Evolutionary conservation across 2,113 vertebrate genomes (phyloP).

Genomic region (Sinocyclocheilus grahami): DNA sequence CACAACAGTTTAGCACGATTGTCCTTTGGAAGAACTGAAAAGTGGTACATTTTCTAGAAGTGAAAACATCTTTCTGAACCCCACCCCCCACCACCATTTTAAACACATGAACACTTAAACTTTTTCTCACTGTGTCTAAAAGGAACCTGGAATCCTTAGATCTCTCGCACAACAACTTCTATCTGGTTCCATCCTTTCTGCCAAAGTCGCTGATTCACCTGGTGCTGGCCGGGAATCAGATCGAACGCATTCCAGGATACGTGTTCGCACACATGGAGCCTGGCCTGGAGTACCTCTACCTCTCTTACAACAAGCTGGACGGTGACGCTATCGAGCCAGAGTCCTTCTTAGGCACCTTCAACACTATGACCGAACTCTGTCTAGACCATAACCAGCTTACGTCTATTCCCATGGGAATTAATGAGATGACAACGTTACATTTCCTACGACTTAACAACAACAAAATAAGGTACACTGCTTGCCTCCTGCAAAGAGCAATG

Average conservation of each 20-base stretch:
- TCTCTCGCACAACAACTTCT: slow-evolving; percentile 90
- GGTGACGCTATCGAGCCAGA: slow-evolving; percentile 84
- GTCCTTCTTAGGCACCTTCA: slow-evolving; percentile 88
- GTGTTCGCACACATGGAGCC: slow-evolving; percentile 95
- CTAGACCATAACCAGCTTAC: slow-evolving; percentile 91
- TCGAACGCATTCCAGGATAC: slow-evolving; percentile 93
- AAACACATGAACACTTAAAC: too few species aligned
- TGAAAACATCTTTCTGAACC: background rate
- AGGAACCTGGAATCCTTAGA: slow-evolving; percentile 95
- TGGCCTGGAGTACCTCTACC: slow-evolving; percentile 92
- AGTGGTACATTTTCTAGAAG: background rate
- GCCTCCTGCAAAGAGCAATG: background rate
- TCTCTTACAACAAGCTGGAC: slow-evolving; percentile 91
- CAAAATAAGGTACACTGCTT: slow-evolving; percentile 85
- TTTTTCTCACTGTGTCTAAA: slow-evolving; percentile 49
- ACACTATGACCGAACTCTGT: slow-evolving; percentile 89
- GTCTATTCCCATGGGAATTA: slow-evolving; percentile 83
- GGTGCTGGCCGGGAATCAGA: slow-evolving; percentile 89
- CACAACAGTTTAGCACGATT: background rate
- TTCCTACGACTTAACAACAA: slow-evolving; percentile 93
- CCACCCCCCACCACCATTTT: too few species aligned
- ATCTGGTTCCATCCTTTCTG: slow-evolving; percentile 92
- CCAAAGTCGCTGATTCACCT: slow-evolving; percentile 93
- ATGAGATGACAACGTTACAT: slow-evolving; percentile 87
- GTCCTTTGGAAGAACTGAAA: background rate